A percentile compares a stretch with the other conserved stretches of the same genome.
Conservation (phyloP, 1,140 invertebrate genomes). For the Macrotrachela quadricornifera region DNA sequence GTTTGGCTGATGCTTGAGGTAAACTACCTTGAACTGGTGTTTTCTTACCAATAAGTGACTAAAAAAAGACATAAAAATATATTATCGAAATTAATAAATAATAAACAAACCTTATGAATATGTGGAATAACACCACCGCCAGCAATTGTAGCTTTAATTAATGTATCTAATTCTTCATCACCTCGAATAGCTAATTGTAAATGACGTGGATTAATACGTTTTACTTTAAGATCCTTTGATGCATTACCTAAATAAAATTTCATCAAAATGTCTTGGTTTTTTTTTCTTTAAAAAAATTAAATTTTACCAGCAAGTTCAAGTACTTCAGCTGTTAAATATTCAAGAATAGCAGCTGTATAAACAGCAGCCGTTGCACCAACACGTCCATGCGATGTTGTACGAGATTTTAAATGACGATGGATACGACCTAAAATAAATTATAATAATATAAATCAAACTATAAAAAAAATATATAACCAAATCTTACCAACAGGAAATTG, state of each 20-base stretch:
- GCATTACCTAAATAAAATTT: slow-evolving; percentile 48
- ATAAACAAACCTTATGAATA: slow-evolving; percentile 54
- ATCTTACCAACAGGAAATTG: slow-evolving; percentile 35
- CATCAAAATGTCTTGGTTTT: no score
- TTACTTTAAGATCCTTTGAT: slow-evolving; percentile 96
- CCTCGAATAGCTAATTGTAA: slow-evolving; percentile 93
- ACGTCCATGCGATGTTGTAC: slow-evolving; percentile 90
- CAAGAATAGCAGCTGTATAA: slow-evolving; percentile 93
- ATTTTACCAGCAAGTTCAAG: slow-evolving; percentile 63
- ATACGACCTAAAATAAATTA: slow-evolving; percentile 58
- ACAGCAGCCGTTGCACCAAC: slow-evolving; percentile 96
- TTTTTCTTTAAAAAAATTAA: no score
- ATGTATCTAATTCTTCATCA: slow-evolving; percentile 93
- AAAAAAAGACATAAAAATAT: no score
- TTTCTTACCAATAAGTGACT: no score
- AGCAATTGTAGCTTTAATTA: slow-evolving; percentile 97
- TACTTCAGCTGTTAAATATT: slow-evolving; percentile 94
- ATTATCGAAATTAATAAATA: no score
- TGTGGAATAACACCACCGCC: slow-evolving; percentile 95
- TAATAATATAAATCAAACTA: no score
- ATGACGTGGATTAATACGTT: slow-evolving; percentile 95
- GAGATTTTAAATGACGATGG: slow-evolving; percentile 90
- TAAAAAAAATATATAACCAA: no score
- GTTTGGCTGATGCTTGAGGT: no score
- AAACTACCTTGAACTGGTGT: no score